Evolutionary conservation across 2,113 vertebrate genomes (phyloP).

Genomic region (Erinaceus europaeus): DNA sequence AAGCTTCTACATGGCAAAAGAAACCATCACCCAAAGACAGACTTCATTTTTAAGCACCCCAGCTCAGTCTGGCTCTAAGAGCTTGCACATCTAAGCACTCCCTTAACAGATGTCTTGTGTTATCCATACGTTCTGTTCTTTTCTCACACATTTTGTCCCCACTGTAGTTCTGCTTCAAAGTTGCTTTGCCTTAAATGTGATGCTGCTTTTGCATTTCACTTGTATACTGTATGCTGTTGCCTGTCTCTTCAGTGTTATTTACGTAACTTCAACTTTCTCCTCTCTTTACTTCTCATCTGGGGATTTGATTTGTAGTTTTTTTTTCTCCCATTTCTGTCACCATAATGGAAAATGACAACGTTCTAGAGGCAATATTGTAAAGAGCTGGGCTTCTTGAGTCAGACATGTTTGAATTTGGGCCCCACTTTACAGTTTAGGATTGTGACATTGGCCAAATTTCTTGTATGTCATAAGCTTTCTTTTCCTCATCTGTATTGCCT

Average conservation of each 20-base stretch:
- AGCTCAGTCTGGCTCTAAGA: background rate
- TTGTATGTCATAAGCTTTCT: background rate
- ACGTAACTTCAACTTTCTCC: background rate
- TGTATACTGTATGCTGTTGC: background rate
- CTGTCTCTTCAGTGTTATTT: background rate
- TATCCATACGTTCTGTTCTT: background rate
- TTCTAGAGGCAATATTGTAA: background rate
- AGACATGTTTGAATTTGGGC: background rate
- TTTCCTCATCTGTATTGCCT: background rate
- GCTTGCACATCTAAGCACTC: background rate
- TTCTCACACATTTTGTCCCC: background rate
- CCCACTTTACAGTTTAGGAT: background rate
- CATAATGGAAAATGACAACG: background rate
- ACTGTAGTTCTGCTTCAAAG: background rate
- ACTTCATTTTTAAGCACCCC: background rate
- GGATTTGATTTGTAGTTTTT: background rate
- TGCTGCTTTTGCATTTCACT: background rate
- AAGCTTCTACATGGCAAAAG: too few relatives aligned
- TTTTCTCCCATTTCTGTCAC: background rate
- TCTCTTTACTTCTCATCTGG: background rate
- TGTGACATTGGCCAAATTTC: background rate
- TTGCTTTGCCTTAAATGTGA: background rate
- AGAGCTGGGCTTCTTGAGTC: background rate
- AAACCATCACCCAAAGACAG: too few relatives aligned
- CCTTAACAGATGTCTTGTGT: background rate